Evolutionary conservation across 2,888 invertebrate species (phyloP), one percentile per base, ranked within the genome.

Genomic region (Phaedon cochleariae): DNA sequence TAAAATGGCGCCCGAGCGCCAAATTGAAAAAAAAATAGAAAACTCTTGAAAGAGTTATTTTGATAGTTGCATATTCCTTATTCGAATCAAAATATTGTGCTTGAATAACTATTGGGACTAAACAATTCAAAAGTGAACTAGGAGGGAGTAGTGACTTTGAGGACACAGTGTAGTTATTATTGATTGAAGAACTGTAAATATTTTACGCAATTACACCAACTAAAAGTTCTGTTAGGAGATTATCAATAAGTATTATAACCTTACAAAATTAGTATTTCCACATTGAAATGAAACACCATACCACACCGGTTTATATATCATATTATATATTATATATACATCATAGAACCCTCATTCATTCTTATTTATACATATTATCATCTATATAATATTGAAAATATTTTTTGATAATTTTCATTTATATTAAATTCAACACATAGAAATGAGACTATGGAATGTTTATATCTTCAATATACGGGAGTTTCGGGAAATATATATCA

Each of bases 311-410:
- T 73, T 71, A 74, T 68, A 61, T 64, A 67, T 67, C 46, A 59
- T 65, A 68, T 64, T 63, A 67, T 41, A 48, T 48, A 20, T 15
- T 41, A 63, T 74, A 73, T 75, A 74, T 76, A 74, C 75, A 75
- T 73, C 70, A 60, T 75, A 72, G 68, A 59, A 54, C 64, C 74
- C 69, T 74, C 76, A 77, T 79, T 77, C 79, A 78, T 78, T 74
- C 79, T 68, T 75, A 72, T 74, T 73, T 73, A 71, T 76, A 76
- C 74, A 76, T 71, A 74, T 61, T 73, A 76, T 79, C 79, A 78
- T 77, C 15, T 34, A 34, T 34, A 41, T 41, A 79, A 81, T 83
- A 81, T 80, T 83, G 81, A 83, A 83, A 83, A 83, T 83, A 83
- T 82, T 79, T n/a, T 80, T 76, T 79, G 76, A 79, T 80, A 79